Conservation (phyloP, 2,888 invertebrate genomes). For the Harpalus rubripes region DNA sequence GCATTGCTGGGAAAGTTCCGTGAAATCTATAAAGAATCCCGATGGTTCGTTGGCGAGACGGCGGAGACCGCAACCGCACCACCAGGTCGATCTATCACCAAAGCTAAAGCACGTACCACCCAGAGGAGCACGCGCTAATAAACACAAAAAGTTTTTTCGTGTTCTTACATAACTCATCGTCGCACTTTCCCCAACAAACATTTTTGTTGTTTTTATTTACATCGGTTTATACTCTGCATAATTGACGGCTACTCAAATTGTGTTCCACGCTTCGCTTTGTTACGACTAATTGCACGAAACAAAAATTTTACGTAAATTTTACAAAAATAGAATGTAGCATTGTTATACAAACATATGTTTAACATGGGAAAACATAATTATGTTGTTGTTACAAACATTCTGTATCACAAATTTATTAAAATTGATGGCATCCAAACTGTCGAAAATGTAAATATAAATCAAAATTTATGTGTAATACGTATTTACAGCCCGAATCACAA, state of each 20-base stretch:
- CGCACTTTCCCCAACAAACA: conserved; percentile 35
- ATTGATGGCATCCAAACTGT: too few relatives aligned
- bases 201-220: conserved; percentile 43
- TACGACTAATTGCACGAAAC: background rate
- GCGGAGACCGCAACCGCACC: background rate
- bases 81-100: conserved; percentile 48
- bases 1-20: too few relatives aligned
- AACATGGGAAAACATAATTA: too few relatives aligned
- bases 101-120: conserved; percentile 14
- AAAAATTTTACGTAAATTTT: background rate
- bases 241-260: conserved; percentile 24
- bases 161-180: conserved; percentile 50
- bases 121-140: conserved; percentile 28
- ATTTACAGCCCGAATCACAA: too few relatives aligned
- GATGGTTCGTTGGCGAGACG: background rate
- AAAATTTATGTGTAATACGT: too few relatives aligned
- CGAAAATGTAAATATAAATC: too few relatives aligned
- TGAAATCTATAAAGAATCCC: conserved; percentile 38
- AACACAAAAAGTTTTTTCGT: conserved; percentile 55
- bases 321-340: too few relatives aligned
- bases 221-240: conserved; percentile 32
- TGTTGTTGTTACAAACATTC: too few relatives aligned
- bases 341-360: too few relatives aligned
- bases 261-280: conserved; percentile 19
- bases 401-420: too few relatives aligned